Evolutionary conservation across 1,140 invertebrate species (phyloP).

Genomic region (Pogonus chalceus): DNA sequence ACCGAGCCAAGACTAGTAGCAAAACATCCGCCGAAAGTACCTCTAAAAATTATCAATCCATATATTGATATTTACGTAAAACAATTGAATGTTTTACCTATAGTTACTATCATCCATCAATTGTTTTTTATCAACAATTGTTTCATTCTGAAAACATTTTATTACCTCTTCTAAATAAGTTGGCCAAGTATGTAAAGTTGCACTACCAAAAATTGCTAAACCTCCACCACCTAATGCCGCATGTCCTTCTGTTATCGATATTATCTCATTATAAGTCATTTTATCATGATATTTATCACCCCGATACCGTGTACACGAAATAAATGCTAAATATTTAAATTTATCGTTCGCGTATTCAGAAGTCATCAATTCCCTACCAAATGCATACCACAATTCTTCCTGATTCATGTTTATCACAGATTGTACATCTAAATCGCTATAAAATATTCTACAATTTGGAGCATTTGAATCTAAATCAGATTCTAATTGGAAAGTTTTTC

Average conservation of each 20-base stretch:
- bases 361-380: conserved; percentile 69
- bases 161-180: conserved; percentile 56
- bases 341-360: conserved; percentile 47
- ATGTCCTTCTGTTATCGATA: conserved; percentile 68
- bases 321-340: conserved; percentile 79
- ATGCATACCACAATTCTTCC: conserved; percentile 72
- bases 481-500: conserved; percentile 74
- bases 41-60: conserved; percentile 39
- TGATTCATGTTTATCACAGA: conserved; percentile 63
- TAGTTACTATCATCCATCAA: conserved; percentile 72
- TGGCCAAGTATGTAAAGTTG: conserved; percentile 87
- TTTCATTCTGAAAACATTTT: conserved; percentile 41
- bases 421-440: conserved; percentile 57
- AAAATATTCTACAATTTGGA: conserved; percentile 55
- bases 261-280: conserved; percentile 60
- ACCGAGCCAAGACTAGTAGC: conserved; percentile 87
- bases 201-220: conserved; percentile 81
- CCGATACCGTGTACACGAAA: conserved; percentile 75
- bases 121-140: conserved; percentile 44
- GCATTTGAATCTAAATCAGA: conserved; percentile 46
- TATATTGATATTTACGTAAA: conserved; percentile 79
- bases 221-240: conserved; percentile 83
- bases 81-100: conserved; percentile 43
- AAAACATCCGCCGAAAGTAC: conserved; percentile 78
- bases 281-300: conserved; percentile 45